Evolutionary conservation across 2,888 invertebrate genomes (phyloP).

Genomic region (Incurvaria masculella): DNA sequence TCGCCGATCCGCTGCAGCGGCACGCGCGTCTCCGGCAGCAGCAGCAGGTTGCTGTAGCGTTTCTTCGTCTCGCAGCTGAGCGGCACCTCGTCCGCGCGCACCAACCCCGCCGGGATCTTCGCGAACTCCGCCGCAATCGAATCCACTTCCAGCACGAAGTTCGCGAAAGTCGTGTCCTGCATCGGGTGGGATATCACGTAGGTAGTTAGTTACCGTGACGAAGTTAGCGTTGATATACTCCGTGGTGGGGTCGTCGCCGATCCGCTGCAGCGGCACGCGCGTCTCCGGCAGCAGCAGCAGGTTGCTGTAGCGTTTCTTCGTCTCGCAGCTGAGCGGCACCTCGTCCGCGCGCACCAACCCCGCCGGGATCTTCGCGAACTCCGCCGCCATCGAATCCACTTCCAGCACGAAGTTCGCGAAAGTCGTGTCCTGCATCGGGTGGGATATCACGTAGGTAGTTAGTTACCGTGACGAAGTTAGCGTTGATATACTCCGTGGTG

Average conservation of each 20-base stretch:
- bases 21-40: slow-evolving; percentile 76
- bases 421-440: slow-evolving; percentile 76
- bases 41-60: slow-evolving; percentile 77
- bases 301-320: slow-evolving; percentile 90
- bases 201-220: slow-evolving; percentile 82
- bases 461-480: slow-evolving; percentile 86
- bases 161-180: too few relatives aligned
- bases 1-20: slow-evolving; percentile 61
- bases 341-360: slow-evolving; percentile 76
- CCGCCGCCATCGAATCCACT: slow-evolving; percentile 69
- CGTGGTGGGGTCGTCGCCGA: slow-evolving; percentile 71
- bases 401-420: slow-evolving; percentile 72
- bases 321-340: slow-evolving; percentile 82
- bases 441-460: slow-evolving; percentile 61
- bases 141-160: slow-evolving; percentile 57
- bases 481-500: slow-evolving; percentile 88
- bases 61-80: slow-evolving; percentile 76
- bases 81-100: slow-evolving; percentile 68
- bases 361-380: slow-evolving; percentile 79
- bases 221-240: slow-evolving; percentile 95
- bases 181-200: not conserved
- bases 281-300: slow-evolving; percentile 93
- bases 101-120: slow-evolving; percentile 65
- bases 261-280: slow-evolving; percentile 70
- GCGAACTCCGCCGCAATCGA: slow-evolving; percentile 68